These are phyloP conservation scores for Hypotaenidia philippensis DNA, from an alignment of 2,797 vertebrate genomes.

Conservation along the genomic window DNA sequence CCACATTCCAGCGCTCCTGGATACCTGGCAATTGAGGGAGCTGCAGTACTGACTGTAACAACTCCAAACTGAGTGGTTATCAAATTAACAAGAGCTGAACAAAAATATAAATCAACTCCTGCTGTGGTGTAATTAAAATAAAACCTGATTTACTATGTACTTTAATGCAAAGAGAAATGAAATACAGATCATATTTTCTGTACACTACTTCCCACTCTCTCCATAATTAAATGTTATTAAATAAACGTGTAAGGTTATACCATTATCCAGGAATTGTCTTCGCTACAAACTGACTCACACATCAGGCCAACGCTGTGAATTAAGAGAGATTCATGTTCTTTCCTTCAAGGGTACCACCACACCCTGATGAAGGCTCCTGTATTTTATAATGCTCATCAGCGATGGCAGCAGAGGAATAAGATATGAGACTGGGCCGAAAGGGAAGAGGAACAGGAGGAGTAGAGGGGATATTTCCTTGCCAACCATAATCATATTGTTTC, in stretches of 20 bases:
- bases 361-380: neutral
- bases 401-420: neutral
- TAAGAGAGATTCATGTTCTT: neutral
- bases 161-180: conserved; percentile 54
- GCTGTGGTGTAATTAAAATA: conserved; percentile 58
- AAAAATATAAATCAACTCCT: conserved; percentile 55
- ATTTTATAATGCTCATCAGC: neutral
- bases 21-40: conserved; percentile 1
- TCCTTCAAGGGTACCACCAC: neutral
- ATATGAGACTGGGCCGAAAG: neutral
- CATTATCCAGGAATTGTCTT: conserved; percentile 45
- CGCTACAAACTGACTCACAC: neutral
- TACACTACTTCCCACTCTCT: neutral
- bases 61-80: conserved; percentile 6
- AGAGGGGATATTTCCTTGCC: neutral
- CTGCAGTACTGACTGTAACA: neutral
- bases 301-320: neutral
- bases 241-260: conserved; percentile 18
- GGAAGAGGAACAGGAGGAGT: neutral
- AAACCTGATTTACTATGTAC: conserved; percentile 49
- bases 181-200: conserved; percentile 26
- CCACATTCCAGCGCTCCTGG: conserved; percentile 1
- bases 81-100: conserved; percentile 50
- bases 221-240: conserved; percentile 44
- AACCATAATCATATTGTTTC: neutral